These are phyloP conservation scores for Zaprionus bogoriensis DNA, from an alignment of 2,888 invertebrate genomes.

Conservation along the genomic window DNA sequence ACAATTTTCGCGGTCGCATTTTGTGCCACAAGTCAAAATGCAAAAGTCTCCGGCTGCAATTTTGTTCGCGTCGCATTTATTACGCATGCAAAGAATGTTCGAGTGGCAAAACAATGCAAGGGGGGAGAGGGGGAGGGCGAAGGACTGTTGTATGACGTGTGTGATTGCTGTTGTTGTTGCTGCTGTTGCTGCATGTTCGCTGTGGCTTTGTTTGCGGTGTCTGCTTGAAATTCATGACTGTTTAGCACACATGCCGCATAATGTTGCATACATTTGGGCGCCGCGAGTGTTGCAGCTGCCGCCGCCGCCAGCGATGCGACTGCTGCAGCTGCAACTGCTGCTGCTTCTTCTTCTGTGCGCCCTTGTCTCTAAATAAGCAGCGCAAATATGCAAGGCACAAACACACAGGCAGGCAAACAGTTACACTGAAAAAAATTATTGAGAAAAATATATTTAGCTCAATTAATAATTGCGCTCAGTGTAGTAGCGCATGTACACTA, in stretches of 20 bases:
- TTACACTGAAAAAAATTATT: no score
- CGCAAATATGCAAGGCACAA: slow-evolving; percentile 45
- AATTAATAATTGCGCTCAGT: no score
- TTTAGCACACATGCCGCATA: slow-evolving; percentile 77
- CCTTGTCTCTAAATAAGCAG: slow-evolving; percentile 62
- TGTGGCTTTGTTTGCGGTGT: slow-evolving; percentile 37
- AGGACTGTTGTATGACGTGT: no score
- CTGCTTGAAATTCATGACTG: slow-evolving; percentile 76
- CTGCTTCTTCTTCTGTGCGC: slow-evolving; percentile 12
- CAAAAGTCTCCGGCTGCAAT: slow-evolving; percentile 56
- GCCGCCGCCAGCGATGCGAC: slow-evolving; percentile 38
- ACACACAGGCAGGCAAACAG: slow-evolving; percentile 11
- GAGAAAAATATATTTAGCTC: no score
- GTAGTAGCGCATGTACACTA: no score
- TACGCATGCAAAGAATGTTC: slow-evolving; percentile 70
- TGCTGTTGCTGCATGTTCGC: not conserved
- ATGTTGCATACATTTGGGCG: slow-evolving; percentile 71
- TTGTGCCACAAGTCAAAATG: slow-evolving; percentile 21
- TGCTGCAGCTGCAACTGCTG: slow-evolving; percentile 15
- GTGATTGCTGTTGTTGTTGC: not conserved
- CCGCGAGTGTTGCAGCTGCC: slow-evolving; percentile 50
- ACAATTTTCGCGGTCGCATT: slow-evolving; percentile 56
- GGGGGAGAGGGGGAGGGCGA: not conserved
- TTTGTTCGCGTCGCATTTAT: slow-evolving; percentile 45
- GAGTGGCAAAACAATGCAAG: slow-evolving; percentile 12